Evolutionary conservation across 2,797 vertebrate genomes (phyloP).

Genomic region (Gastrophryne carolinensis): DNA sequence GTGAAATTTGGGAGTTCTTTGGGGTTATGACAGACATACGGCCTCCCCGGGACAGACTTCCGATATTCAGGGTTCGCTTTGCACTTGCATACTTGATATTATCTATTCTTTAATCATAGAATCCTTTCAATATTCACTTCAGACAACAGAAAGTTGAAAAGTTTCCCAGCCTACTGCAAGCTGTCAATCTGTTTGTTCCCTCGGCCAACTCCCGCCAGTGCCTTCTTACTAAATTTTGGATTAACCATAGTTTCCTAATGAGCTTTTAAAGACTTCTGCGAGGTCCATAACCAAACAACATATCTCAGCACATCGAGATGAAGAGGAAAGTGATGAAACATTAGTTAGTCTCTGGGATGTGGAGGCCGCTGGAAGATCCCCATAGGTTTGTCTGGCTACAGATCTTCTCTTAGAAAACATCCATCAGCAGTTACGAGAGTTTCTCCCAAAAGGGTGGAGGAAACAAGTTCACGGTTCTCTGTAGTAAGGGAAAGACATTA

Average conservation of each 20-base stretch:
- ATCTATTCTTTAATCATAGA: not conserved
- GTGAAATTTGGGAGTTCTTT: too few relatives aligned
- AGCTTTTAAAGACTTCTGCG: conserved; percentile 51
- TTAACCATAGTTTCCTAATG: conserved; percentile 45
- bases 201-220: conserved; percentile 11
- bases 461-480: conserved; percentile 39
- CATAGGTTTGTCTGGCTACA: conserved; percentile 29
- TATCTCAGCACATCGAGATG: conserved; percentile 50
- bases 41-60: too few relatives aligned
- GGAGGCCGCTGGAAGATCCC: conserved; percentile 20
- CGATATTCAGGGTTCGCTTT: too few relatives aligned
- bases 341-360: conserved; percentile 39
- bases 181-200: conserved; percentile 13
- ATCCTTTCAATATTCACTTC: not conserved
- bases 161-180: not conserved
- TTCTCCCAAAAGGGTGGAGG: conserved; percentile 33
- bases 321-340: conserved; percentile 49
- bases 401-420: conserved; percentile 48
- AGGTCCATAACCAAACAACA: conserved; percentile 51
- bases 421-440: conserved; percentile 46
- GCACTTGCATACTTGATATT: too few relatives aligned
- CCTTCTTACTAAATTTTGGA: conserved; percentile 40
- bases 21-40: too few relatives aligned
- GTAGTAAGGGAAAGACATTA: conserved; percentile 36
- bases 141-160: not conserved